Base-by-base conservation (phyloP, 2,797 vertebrate species). In the Syngnathus rostellatus region DNA sequence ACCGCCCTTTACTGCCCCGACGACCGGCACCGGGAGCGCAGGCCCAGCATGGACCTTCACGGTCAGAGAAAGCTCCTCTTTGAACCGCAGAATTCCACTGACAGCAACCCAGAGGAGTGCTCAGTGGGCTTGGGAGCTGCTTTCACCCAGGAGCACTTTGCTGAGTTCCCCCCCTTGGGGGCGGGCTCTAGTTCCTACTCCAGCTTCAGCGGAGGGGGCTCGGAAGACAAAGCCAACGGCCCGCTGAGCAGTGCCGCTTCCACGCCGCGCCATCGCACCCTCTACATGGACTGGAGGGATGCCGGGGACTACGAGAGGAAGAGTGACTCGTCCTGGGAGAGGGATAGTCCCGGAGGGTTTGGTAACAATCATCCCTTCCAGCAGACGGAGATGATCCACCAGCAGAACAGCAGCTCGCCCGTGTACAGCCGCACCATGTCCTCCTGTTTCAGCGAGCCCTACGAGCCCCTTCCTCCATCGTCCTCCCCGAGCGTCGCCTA, bases 131-230 rank as follows among this genome's bases (percentile, higher is more conserved):
- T 92, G 83, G 92, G 90, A 54, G 90, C 92, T 0, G 89, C 91
- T 64, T 96, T 93, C 87, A 92, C 92, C 21, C 95, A 92, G 1
- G 94, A 95, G 79, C 92, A 92, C 82, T 98, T 95, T 69, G 79
- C 90, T 0, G 93, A 95, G 86, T 98, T 96, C 63, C 90, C 92
- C 3, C 86, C 91, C 0, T 83, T 95, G 71, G 93, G 92, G 0
- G 93, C 92, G 0, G 94, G 93, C 2, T 97, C 95, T 75, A 98
- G 95, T 87, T 95, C 95, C 64, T 99, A 98, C 77, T 98, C 95
- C 59, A 99, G 96, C 86, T 97, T 98, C 87, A 99, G 95, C 0
- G 94, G 89, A 40, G 94, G 88, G 39, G 94, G 93, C 0, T 97
- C 95, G 0, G 95, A 97, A 76, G 96, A 98, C 83, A 96, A 98